These are phyloP conservation scores for Bradynema listronoti DNA, from an alignment of 1,140 invertebrate species.

Conservation along the genomic window DNA sequence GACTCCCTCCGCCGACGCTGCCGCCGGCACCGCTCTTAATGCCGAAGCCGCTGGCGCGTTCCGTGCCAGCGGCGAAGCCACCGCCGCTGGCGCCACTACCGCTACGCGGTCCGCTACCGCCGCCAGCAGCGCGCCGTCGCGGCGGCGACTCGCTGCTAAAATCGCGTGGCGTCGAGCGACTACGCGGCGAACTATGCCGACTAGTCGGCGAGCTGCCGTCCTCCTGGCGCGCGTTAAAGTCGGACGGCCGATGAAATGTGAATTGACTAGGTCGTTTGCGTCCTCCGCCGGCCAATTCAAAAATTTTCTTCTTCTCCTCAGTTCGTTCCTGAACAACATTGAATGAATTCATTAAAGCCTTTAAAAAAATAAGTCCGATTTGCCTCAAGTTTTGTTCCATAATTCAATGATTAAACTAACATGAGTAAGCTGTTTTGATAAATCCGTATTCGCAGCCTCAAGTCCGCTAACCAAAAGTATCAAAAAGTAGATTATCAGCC, in stretches of 20 bases:
- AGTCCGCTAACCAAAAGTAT: constrained; percentile 79
- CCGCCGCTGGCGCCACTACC: not conserved
- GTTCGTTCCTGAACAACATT: constrained; percentile 82
- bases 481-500: constrained; percentile 86
- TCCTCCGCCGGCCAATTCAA: constrained; percentile 69
- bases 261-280: constrained; percentile 22
- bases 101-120: not conserved
- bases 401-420: constrained; percentile 34
- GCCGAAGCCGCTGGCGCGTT: not conserved
- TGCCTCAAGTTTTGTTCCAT: not conserved
- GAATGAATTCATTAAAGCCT: not conserved
- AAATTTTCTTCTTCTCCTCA: constrained; percentile 84
- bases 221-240: constrained; percentile 9
- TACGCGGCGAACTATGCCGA: too few species aligned
- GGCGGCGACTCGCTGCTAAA: not conserved
- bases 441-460: constrained; percentile 82
- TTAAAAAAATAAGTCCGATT: not conserved
- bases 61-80: not conserved
- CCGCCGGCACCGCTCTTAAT: not conserved
- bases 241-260: too few species aligned
- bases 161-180: too few species aligned
- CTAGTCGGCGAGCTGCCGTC: too few species aligned
- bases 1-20: not conserved
- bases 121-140: not conserved
- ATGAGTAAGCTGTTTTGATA: constrained; percentile 67